Conservation (phyloP, 2,797 vertebrate species). For the Galagoides demidoff region DNA sequence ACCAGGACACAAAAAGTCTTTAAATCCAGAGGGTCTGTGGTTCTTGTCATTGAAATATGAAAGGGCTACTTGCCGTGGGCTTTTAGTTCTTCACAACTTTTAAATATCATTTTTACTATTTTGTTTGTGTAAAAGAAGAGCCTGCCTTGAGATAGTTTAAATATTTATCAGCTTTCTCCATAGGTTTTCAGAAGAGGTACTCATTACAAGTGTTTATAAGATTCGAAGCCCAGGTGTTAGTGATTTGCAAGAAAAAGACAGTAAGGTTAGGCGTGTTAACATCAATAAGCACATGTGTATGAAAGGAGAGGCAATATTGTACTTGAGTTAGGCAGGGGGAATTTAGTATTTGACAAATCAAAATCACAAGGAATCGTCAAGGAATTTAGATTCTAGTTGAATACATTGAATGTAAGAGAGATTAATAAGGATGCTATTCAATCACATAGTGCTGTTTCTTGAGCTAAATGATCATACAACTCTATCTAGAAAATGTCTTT, state of each 20-base stretch:
- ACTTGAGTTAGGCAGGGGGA: not conserved
- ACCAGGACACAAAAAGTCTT: not conserved
- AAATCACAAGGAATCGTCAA: not conserved
- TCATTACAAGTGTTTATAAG: not conserved
- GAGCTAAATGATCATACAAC: not conserved
- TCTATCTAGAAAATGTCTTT: slow-evolving; percentile 23
- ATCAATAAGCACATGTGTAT: not conserved
- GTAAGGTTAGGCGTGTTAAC: not conserved
- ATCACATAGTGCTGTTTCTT: not conserved
- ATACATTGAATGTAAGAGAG: not conserved
- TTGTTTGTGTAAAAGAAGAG: not conserved
- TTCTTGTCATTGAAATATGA: not conserved
- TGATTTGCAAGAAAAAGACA: not conserved
- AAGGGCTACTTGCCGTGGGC: not conserved
- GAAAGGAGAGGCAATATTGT: not conserved
- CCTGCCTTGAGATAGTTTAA: not conserved
- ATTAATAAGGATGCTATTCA: not conserved
- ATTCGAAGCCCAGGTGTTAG: not conserved
- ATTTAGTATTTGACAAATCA: not conserved
- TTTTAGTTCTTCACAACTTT: not conserved
- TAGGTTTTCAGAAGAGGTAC: not conserved
- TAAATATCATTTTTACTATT: not conserved
- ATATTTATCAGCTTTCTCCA: not conserved
- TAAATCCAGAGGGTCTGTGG: not conserved
- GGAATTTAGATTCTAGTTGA: not conserved